Evolutionary conservation across 2,888 invertebrate species (phyloP).

Genomic region (Xestia ashworthii): DNA sequence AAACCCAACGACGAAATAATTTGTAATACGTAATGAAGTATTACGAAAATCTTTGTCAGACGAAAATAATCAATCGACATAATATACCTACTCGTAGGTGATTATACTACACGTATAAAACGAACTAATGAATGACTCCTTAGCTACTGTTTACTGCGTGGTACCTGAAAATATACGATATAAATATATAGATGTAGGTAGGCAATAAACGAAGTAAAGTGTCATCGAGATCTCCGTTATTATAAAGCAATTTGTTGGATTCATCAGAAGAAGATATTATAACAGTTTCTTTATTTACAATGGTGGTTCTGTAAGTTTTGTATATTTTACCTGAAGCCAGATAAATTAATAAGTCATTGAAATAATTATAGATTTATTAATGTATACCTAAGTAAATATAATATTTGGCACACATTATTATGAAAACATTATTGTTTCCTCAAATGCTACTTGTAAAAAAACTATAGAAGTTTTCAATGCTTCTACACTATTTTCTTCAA

Average conservation of each 20-base stretch:
- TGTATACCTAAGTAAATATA: not conserved
- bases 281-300: not conserved
- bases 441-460: not conserved
- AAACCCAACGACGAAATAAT: not conserved
- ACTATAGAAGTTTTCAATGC: not conserved
- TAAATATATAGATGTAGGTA: too few relatives aligned
- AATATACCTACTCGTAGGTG: not conserved
- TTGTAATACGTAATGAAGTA: not conserved
- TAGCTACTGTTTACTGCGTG: not conserved
- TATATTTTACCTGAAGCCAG: not conserved
- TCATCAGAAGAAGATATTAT: not conserved
- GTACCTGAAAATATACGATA: not conserved
- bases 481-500: not conserved
- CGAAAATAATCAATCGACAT: not conserved
- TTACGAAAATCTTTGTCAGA: not conserved
- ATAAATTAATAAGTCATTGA: too few relatives aligned
- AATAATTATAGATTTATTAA: not conserved
- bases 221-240: slow-evolving; percentile 25
- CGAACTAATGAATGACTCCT: not conserved
- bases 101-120: not conserved
- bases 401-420: not conserved
- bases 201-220: slow-evolving; percentile 6
- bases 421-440: not conserved
- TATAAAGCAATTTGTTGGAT: slow-evolving; percentile 36
- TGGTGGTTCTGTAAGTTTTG: slow-evolving; percentile 27